A percentile compares a stretch with the other conserved stretches of the same genome.
These are phyloP conservation scores for Odontothrips loti DNA, from an alignment of 2,888 invertebrate genomes.

Conservation along the genomic window DNA sequence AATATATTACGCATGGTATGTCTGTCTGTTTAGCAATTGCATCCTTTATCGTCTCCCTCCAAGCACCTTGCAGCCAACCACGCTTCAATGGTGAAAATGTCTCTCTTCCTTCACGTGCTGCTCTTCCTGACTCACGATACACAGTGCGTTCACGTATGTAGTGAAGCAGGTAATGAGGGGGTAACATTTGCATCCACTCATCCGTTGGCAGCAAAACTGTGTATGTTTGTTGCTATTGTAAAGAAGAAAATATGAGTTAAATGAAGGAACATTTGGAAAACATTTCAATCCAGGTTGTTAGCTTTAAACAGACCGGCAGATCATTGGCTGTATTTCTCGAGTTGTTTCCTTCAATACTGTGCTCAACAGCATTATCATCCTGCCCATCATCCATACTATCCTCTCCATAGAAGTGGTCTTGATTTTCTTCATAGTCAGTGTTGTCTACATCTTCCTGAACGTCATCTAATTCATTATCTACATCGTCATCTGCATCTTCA, in stretches of 20 bases:
- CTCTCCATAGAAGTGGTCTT: background rate
- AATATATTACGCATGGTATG: background rate
- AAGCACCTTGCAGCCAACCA: background rate
- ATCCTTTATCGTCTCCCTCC: background rate
- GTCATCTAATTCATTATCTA: background rate
- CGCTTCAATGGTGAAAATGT: background rate
- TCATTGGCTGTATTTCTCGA: too few relatives aligned
- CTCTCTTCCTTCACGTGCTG: background rate
- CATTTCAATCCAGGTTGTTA: background rate
- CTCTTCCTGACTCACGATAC: background rate
- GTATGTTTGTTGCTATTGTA: background rate
- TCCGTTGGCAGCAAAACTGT: background rate
- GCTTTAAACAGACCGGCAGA: too few relatives aligned
- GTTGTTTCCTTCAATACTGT: too few relatives aligned
- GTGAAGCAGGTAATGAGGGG: background rate
- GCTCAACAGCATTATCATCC: background rate
- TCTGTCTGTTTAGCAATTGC: background rate
- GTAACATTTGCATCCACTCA: slow-evolving; percentile 14
- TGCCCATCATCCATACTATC: background rate
- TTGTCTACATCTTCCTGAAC: background rate
- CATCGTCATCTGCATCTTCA: background rate
- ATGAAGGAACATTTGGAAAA: background rate
- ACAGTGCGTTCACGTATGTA: background rate
- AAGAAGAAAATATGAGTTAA: background rate
- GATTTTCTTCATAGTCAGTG: background rate